Evolutionary conservation across 2,113 vertebrate genomes (phyloP).

Genomic region (Chloropsis cyanopogon): DNA sequence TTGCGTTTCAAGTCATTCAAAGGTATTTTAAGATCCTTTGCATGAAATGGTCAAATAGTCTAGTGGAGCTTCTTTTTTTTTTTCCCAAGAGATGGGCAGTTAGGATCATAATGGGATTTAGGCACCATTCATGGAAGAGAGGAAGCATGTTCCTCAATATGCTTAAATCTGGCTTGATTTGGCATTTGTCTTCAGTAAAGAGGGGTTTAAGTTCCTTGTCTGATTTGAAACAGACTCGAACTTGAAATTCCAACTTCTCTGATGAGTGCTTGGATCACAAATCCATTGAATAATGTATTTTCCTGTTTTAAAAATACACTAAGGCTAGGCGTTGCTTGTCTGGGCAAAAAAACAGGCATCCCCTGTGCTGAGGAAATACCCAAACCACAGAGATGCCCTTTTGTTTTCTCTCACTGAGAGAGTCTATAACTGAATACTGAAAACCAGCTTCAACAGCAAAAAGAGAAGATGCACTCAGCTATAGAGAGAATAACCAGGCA

Average conservation of each 20-base stretch:
- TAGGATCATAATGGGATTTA: neutral
- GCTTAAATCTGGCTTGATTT: neutral
- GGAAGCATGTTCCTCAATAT: neutral
- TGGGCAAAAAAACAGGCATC: neutral
- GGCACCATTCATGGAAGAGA: neutral
- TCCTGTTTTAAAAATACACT: neutral
- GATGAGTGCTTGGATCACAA: neutral
- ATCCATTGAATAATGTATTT: neutral
- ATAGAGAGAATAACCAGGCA: neutral
- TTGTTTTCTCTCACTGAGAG: neutral
- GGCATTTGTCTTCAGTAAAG: neutral
- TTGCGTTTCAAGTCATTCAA: neutral
- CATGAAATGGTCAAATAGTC: neutral
- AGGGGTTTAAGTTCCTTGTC: neutral
- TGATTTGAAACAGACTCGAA: neutral
- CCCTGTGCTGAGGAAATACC: conserved; percentile 24
- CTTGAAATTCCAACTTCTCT: neutral
- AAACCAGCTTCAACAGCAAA: neutral
- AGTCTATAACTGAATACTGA: neutral
- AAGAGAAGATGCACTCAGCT: neutral
- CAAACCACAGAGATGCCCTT: conserved; percentile 32
- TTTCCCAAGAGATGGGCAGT: neutral
- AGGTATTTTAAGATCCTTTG: neutral
- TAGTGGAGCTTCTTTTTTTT: neutral
- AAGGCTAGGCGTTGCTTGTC: neutral